Evolutionary conservation across 2,797 vertebrate genomes (phyloP).

Genomic region (Peromyscus melanophrys): DNA sequence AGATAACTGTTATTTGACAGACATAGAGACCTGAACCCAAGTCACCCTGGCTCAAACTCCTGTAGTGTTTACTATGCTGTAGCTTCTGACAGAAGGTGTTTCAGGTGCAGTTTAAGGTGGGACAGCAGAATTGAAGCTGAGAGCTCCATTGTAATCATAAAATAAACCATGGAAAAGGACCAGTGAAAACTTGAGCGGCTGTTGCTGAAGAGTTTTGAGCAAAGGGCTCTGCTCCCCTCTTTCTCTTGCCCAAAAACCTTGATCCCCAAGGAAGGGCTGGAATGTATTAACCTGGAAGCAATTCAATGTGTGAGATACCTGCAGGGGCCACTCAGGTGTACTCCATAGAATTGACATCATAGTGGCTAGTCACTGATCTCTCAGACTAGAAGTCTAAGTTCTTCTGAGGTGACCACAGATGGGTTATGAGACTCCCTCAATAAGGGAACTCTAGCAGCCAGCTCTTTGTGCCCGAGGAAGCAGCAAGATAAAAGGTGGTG

Average conservation of each 20-base stretch:
- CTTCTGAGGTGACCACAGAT: neutral
- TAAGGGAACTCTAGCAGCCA: neutral
- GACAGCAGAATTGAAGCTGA: neutral
- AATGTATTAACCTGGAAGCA: conserved; percentile 4
- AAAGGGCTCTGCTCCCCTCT: neutral
- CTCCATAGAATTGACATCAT: neutral
- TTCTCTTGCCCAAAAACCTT: neutral
- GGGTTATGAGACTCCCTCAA: neutral
- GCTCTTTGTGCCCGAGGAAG: neutral
- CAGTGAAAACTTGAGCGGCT: neutral
- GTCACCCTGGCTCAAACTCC: neutral
- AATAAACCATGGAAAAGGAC: conserved; percentile 37
- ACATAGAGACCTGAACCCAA: conserved; percentile 16
- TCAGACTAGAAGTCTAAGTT: neutral
- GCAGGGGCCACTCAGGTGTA: neutral
- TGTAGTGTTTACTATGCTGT: neutral
- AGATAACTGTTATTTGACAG: neutral
- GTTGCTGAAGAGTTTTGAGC: neutral
- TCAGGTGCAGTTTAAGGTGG: neutral
- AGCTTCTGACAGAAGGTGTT: neutral
- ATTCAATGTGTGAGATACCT: neutral
- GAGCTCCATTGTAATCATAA: neutral
- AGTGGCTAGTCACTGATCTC: neutral
- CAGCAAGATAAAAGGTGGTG: neutral
- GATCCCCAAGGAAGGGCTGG: neutral